Conservation (phyloP, 35 echinoderm and acorn worm species). For the Lytechinus variegatus region DNA sequence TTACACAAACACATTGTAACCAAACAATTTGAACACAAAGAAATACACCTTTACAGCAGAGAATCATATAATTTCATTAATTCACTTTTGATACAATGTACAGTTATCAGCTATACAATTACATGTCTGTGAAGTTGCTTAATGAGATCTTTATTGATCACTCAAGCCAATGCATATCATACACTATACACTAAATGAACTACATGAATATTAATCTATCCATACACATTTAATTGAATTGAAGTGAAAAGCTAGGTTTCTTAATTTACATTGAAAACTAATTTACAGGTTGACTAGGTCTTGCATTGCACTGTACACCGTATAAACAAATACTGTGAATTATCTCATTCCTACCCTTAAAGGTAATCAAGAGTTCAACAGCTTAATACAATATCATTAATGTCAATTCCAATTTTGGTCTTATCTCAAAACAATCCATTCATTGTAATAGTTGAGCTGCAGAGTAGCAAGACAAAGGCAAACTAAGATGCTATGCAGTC, state of each 20-base stretch:
- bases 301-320: conserved; percentile 36
- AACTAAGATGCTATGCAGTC: no score
- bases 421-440: no score
- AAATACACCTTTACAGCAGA: background rate
- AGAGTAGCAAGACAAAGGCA: no score
- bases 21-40: background rate
- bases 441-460: no score
- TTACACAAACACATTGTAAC: conserved; percentile 26
- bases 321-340: background rate
- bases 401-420: no score
- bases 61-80: background rate
- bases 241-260: conserved; percentile 13
- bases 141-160: background rate
- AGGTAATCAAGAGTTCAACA: background rate
- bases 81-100: conserved; percentile 36
- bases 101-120: conserved; percentile 18
- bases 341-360: background rate
- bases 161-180: conserved; percentile 1
- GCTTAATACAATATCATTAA: background rate
- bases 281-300: conserved; percentile 22
- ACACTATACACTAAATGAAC: conserved; percentile 31
- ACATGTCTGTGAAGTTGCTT: conserved; percentile 18
- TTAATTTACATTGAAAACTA: background rate
- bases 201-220: conserved; percentile 21
- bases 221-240: conserved; percentile 13